These are phyloP conservation scores for Drosophila athabasca DNA, from an alignment of 1,140 invertebrate genomes.

Conservation along the genomic window DNA sequence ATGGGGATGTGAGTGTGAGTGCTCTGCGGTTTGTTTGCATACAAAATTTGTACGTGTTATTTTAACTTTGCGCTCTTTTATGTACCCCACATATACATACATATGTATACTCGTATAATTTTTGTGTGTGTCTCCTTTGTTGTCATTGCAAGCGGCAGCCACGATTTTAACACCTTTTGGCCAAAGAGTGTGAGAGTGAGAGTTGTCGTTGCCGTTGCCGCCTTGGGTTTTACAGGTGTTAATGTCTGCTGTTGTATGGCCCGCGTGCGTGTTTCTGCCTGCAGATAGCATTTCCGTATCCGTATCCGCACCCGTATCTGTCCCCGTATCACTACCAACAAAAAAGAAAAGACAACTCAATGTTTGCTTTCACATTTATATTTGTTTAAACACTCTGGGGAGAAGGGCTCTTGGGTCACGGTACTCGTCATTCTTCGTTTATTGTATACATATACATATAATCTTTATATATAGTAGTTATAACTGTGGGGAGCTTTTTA, in stretches of 20 bases:
- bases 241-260: constrained; percentile 66
- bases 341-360: constrained; percentile 39
- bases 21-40: constrained; percentile 68
- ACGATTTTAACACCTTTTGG: constrained; percentile 57
- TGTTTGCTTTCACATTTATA: constrained; percentile 73
- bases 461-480: constrained; percentile 47
- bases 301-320: constrained; percentile 25
- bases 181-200: constrained; percentile 7
- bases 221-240: constrained; percentile 72
- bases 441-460: constrained; percentile 45
- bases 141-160: constrained; percentile 33
- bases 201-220: constrained; percentile 2
- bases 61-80: constrained; percentile 63
- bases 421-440: constrained; percentile 36
- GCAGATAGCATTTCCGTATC: constrained; percentile 61
- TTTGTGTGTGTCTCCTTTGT: constrained; percentile 47
- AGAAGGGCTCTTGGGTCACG: constrained; percentile 7
- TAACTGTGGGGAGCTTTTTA: constrained; percentile 7
- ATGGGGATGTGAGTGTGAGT: constrained; percentile 4
- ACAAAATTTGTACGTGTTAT: constrained; percentile 73
- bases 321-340: constrained; percentile 1
- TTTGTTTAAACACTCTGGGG: constrained; percentile 73
- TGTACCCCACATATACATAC: constrained; percentile 43
- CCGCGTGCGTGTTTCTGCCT: constrained; percentile 53
- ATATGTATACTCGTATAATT: constrained; percentile 44